phyloP scores from a whole-genome alignment of 2,888 invertebrate genomes.

The Eumacrocentrus americanus region DNA sequence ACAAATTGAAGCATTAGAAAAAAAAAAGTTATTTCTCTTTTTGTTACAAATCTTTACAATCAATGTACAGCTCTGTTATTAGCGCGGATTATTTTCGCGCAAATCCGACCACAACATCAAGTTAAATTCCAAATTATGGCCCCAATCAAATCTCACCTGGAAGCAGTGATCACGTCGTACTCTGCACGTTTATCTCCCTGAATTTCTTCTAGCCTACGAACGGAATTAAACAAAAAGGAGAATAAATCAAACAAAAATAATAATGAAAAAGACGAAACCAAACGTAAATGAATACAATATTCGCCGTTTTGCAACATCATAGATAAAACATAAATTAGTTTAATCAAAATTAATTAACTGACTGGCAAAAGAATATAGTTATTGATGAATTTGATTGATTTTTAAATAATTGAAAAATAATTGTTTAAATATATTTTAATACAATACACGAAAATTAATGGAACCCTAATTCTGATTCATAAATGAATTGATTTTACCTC shows the following conservation, averaged over 20 bases:
- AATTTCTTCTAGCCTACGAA: constrained; percentile 58
- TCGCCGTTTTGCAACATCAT: too few relatives aligned
- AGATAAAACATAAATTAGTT: too few relatives aligned
- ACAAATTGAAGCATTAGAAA: background rate
- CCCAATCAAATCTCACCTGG: constrained; percentile 55
- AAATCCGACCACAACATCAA: background rate
- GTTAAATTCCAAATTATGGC: constrained; percentile 19
- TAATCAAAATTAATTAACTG: too few relatives aligned
- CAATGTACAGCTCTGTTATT: constrained; percentile 4
- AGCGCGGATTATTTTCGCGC: background rate
- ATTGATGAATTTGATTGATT: too few relatives aligned
- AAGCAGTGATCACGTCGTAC: constrained; percentile 60
- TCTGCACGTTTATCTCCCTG: constrained; percentile 59
- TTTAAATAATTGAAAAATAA: too few relatives aligned
- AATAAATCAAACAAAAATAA: constrained; percentile 26
- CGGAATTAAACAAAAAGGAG: constrained; percentile 49
- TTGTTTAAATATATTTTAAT: too few relatives aligned
- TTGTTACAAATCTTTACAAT: too few relatives aligned
- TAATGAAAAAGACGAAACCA: constrained; percentile 19
- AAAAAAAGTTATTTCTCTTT: too few relatives aligned
- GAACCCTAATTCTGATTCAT: too few relatives aligned
- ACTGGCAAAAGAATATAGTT: too few relatives aligned
- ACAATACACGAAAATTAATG: too few relatives aligned
- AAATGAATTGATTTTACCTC: too few relatives aligned
- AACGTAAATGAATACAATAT: constrained; percentile 21